These are phyloP conservation scores for Oostethus manadensis DNA, from an alignment of 2,113 vertebrate species.

Conservation along the genomic window DNA sequence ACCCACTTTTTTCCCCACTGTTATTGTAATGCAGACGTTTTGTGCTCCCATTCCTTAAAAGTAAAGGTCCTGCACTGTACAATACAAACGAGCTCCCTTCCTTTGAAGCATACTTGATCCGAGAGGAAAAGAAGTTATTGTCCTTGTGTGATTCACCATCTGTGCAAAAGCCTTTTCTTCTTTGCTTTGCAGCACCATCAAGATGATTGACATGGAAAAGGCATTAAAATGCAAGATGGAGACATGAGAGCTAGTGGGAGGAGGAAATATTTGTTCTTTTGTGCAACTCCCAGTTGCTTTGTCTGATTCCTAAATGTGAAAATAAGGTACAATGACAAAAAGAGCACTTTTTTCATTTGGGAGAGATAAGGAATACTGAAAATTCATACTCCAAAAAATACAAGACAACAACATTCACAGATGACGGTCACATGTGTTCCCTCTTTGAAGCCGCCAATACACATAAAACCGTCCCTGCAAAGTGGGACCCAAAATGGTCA, in stretches of 20 bases:
- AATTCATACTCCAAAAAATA: no score
- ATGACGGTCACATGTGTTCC: conserved; percentile 28
- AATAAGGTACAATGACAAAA: conserved; percentile 27
- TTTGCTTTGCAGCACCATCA: conserved; percentile 15
- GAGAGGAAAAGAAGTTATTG: conserved; percentile 1
- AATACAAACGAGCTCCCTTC: no score
- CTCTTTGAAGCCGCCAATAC: conserved; percentile 13
- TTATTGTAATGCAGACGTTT: no score
- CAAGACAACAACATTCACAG: conserved; percentile 5
- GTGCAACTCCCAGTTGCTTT: not conserved
- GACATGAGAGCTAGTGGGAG: conserved; percentile 4
- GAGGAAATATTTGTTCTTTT: conserved; percentile 24
- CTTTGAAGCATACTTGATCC: not conserved
- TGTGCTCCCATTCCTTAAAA: no score
- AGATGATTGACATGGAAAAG: conserved; percentile 45
- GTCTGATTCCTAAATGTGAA: conserved; percentile 9
- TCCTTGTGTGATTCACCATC: conserved; percentile 64
- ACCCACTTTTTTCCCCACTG: not conserved
- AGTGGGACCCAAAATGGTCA: not conserved
- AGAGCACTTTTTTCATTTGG: conserved; percentile 34
- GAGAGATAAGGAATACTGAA: conserved; percentile 46
- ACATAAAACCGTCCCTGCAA: no score
- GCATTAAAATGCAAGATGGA: conserved; percentile 31
- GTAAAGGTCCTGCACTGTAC: no score
- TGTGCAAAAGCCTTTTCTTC: conserved; percentile 36